Percentiles rank a stretch among this genome's conserved stretches.
Conservation (phyloP, 2,113 vertebrate species). For the Cryptotis parvus region DNA sequence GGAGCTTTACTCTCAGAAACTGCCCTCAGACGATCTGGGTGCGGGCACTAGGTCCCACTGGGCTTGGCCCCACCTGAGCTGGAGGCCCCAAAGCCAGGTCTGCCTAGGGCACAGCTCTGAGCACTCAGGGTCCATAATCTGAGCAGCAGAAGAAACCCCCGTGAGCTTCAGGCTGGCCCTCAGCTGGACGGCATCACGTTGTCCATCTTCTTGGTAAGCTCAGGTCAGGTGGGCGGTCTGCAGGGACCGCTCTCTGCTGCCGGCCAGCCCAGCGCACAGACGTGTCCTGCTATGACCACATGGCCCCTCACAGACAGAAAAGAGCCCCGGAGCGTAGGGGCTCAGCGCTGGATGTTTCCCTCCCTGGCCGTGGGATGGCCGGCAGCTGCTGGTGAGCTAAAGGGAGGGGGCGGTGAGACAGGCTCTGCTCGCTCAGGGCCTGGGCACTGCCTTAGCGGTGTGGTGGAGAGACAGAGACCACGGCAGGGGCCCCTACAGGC, state of each 20-base stretch:
- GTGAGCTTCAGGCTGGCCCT: conserved; percentile 56
- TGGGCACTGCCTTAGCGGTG: too few relatives aligned
- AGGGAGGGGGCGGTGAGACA: too few relatives aligned
- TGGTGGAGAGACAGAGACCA: too few relatives aligned
- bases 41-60: background rate
- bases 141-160: conserved; percentile 69
- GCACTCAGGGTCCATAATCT: conserved; percentile 68
- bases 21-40: conserved; percentile 59
- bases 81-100: background rate
- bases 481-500: too few relatives aligned
- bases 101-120: background rate
- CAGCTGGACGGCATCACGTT: conserved; percentile 76
- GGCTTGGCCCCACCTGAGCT: background rate
- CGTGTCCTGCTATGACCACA: background rate
- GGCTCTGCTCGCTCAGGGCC: too few relatives aligned
- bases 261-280: conserved; percentile 62
- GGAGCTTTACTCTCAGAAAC: conserved; percentile 53
- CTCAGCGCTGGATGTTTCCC: too few relatives aligned
- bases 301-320: too few relatives aligned
- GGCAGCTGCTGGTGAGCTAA: too few relatives aligned
- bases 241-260: conserved; percentile 53
- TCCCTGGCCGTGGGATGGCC: too few relatives aligned
- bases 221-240: conserved; percentile 64
- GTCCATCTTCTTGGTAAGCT: conserved; percentile 57
- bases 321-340: too few relatives aligned